Percentiles rank a stretch among this genome's conserved stretches.
phyloP scores from a whole-genome alignment of 2,797 vertebrate species.

The Balearica regulorum region DNA sequence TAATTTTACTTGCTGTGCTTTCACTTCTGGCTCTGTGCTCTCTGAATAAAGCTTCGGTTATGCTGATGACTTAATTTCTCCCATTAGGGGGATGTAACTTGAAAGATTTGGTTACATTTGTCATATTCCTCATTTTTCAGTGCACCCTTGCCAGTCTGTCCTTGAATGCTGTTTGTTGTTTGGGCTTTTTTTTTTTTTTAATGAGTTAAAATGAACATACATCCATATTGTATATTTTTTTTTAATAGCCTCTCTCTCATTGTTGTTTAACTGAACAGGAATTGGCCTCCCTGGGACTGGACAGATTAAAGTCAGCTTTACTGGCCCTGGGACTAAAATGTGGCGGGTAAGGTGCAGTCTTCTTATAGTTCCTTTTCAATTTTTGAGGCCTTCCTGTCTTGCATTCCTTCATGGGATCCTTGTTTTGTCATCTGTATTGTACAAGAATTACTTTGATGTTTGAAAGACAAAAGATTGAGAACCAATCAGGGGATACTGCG shows the following conservation, averaged over 20 bases:
- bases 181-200: background rate
- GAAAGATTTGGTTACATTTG: background rate
- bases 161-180: background rate
- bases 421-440: background rate
- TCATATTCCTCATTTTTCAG: background rate
- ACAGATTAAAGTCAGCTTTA: slow-evolving; percentile 96
- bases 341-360: slow-evolving; percentile 85
- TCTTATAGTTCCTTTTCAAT: background rate
- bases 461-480: background rate
- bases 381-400: background rate
- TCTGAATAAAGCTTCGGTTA: background rate
- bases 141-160: background rate
- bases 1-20: background rate
- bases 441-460: background rate
- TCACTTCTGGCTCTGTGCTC: background rate
- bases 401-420: background rate
- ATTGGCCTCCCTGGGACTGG: slow-evolving; percentile 94
- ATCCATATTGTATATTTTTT: background rate
- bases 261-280: slow-evolving; percentile 77
- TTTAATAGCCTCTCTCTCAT: background rate
- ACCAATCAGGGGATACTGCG: fast-evolving
- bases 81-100: background rate
- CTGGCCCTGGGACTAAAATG: slow-evolving; percentile 96
- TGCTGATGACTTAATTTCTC: background rate
- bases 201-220: background rate